Percentiles rank a stretch among this genome's conserved stretches.
Conservation (phyloP, 2,113 vertebrate genomes). For the Barnardius zonarius region DNA sequence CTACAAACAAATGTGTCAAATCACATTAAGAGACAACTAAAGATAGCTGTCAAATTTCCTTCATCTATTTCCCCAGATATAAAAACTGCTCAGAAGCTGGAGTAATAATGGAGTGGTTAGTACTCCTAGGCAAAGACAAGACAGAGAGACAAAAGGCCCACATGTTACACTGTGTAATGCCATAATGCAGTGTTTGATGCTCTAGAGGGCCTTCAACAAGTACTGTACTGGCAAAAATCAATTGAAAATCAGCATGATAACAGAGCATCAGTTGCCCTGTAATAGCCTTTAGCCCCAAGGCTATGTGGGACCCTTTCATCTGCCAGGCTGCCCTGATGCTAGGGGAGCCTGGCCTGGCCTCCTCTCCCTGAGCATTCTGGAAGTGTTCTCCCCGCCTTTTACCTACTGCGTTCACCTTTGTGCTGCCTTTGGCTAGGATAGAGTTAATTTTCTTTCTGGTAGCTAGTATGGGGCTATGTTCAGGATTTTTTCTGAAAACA, state of each 20-base stretch:
- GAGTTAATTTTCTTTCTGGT: not conserved
- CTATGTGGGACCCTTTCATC: constrained; percentile 68
- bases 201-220: constrained; percentile 75
- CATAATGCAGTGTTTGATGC: constrained; percentile 62
- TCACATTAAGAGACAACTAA: not conserved
- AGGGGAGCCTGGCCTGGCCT: constrained; percentile 12
- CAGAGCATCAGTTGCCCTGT: constrained; percentile 72
- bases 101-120: not conserved
- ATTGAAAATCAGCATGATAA: constrained; percentile 78
- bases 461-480: not conserved
- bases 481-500: not conserved
- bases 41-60: not conserved
- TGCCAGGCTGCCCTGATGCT: constrained; percentile 17
- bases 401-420: constrained; percentile 13
- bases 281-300: constrained; percentile 73
- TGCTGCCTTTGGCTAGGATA: not conserved
- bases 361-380: not conserved
- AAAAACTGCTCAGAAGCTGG: constrained; percentile 3
- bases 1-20: not conserved
- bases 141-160: constrained; percentile 38
- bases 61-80: not conserved
- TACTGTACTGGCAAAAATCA: constrained; percentile 75
- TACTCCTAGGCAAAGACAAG: constrained; percentile 11
- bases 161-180: constrained; percentile 5
- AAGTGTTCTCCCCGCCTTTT: not conserved